Evolutionary conservation across 2,797 vertebrate species (phyloP).

Genomic region (Epinephelus awoara): DNA sequence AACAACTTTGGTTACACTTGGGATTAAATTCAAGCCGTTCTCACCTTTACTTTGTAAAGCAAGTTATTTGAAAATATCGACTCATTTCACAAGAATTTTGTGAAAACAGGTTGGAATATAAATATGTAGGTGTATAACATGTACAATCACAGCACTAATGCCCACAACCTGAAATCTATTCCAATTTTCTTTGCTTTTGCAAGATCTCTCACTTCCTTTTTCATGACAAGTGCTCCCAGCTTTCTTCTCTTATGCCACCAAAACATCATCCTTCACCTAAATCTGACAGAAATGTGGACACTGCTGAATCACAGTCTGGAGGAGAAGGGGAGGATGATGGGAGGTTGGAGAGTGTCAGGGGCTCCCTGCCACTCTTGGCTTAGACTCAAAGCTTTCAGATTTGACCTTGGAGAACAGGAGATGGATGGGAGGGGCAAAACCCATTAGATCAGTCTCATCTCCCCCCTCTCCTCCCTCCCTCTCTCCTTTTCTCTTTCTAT

Average conservation of each 20-base stretch:
- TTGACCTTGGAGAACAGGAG: constrained; percentile 37
- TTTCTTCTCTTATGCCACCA: background rate
- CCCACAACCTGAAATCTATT: background rate
- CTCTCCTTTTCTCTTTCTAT: constrained; percentile 1
- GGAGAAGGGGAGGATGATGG: background rate
- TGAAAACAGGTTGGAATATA: background rate
- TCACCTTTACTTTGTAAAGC: background rate
- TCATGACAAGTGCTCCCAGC: background rate
- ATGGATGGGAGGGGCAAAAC: background rate
- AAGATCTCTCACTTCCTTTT: background rate
- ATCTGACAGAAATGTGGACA: constrained; percentile 23
- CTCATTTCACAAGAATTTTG: background rate
- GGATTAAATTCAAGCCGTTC: background rate
- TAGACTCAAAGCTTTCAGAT: constrained; percentile 49
- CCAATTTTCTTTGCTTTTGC: background rate
- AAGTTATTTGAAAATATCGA: background rate
- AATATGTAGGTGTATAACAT: background rate
- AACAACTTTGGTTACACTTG: background rate
- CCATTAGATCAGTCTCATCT: constrained; percentile 59
- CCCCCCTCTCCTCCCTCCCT: background rate
- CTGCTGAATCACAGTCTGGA: background rate
- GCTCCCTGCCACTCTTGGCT: constrained; percentile 21
- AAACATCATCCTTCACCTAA: constrained; percentile 3
- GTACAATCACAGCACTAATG: background rate
- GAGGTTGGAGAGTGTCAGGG: constrained; percentile 1